Evolutionary conservation across 2,113 vertebrate genomes (phyloP).

Genomic region (Arenaria interpres): DNA sequence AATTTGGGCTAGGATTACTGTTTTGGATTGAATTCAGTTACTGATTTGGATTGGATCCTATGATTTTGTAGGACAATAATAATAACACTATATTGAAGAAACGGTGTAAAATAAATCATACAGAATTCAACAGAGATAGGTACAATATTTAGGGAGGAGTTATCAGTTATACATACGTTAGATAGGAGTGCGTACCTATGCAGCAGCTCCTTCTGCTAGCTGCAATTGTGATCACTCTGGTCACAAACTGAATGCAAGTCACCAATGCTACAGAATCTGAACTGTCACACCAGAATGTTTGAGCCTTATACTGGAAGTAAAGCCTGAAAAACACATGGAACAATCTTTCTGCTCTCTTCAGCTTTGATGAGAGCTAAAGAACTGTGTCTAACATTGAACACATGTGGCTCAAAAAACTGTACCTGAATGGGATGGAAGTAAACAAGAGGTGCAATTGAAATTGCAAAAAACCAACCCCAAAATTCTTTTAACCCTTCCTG

Average conservation of each 20-base stretch:
- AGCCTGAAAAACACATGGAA: background rate
- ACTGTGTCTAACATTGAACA: background rate
- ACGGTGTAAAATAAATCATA: background rate
- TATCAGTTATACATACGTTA: background rate
- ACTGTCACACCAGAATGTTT: background rate
- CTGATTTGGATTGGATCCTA: background rate
- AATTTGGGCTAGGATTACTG: background rate
- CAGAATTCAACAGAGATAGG: background rate
- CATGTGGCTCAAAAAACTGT: background rate
- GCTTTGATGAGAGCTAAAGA: background rate
- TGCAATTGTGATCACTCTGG: background rate
- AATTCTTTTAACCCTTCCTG: background rate
- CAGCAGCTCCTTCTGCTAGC: background rate
- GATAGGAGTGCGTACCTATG: background rate
- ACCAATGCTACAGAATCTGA: background rate
- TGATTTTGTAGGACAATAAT: background rate
- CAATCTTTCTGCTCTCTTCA: background rate
- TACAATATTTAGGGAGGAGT: background rate
- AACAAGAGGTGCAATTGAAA: background rate
- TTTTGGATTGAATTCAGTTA: background rate
- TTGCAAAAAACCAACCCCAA: background rate
- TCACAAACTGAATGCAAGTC: background rate
- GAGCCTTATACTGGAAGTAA: background rate
- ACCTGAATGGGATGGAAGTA: background rate
- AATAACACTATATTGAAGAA: background rate